Base-by-base conservation (phyloP, 2,797 vertebrate genomes). In the Anomalospiza imberbis region DNA sequence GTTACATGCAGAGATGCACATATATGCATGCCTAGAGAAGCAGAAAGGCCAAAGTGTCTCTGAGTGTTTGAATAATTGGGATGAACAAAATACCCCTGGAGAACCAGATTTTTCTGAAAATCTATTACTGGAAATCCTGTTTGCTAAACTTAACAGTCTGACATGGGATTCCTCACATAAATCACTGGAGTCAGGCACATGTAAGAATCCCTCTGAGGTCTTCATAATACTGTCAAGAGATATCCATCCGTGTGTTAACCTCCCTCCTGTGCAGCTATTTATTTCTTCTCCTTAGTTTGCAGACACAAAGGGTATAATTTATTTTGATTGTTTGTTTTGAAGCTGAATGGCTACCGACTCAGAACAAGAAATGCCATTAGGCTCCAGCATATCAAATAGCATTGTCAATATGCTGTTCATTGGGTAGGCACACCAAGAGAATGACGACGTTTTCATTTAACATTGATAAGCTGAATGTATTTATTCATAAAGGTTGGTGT, bases 251-350 rank as follows among this genome's bases (percentile, higher is more conserved):
- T 78, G n/a, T 51, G 70, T 95, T 95, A 92, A 88, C 91, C 91
- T 96, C 78, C 92, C 86, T 97, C 89, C 94, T 58, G 82, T 22
- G 24, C 74, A 95, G 95, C 91, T 97, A 95, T 97, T 97, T 97
- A 93, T 93, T 96, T 96, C 76, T 71, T 86, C 93, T 94, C 66
- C 74, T 93, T 79, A 94, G 97, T 95, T 90, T 95, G 89, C 93
- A 96, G 88, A 75, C 63, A 70, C 94, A 80, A 26, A 75, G 91
- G 94, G 72, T 95, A 78, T 95, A 93, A 97, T 97, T 98, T 97
- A 97, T 97, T 97, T 97, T 98, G 98, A 98, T 97, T 97, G 97
- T 97, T 98, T 98, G 93, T 96, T 98, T 97, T 96, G 95, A 95
- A 94, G 91, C 96, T 91, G 83, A 92, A 85, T 86, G 89, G 71